Conservation (phyloP, 2,888 invertebrate species). For the Odontothrips loti region DNA sequence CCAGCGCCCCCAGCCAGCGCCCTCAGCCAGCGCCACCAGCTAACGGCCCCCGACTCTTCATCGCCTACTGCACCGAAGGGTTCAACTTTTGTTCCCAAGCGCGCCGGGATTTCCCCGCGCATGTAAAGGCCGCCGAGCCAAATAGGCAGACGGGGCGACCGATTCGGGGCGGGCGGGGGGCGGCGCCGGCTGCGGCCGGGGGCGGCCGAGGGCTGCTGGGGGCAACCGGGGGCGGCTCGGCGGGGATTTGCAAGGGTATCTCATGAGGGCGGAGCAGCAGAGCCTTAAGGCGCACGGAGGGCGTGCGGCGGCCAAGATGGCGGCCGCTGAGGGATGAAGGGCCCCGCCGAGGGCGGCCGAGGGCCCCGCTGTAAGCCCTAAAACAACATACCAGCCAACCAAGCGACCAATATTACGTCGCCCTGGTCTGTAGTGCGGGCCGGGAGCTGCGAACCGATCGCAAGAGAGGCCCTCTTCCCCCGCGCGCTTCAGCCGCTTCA, state of each 20-base stretch:
- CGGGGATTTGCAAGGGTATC: constrained; percentile 1
- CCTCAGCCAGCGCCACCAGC: too few relatives aligned
- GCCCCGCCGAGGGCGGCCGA: too few relatives aligned
- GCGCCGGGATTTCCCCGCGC: too few relatives aligned
- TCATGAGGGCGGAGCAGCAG: not conserved
- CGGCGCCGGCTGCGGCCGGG: not conserved
- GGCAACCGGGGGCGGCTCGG: not conserved
- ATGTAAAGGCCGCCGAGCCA: too few relatives aligned
- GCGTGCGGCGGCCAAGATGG: not conserved
- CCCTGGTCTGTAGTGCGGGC: not conserved
- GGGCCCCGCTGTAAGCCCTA: constrained; percentile 2
- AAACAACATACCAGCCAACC: constrained; percentile 20
- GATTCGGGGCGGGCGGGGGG: not conserved
- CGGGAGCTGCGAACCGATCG: not conserved
- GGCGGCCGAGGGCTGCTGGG: too few relatives aligned
- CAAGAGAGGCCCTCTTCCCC: not conserved
- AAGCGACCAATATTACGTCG: constrained; percentile 21
- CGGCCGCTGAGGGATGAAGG: not conserved
- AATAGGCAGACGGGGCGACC: not conserved
- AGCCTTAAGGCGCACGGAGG: too few relatives aligned
- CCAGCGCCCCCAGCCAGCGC: too few relatives aligned
- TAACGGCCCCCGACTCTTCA: too few relatives aligned
- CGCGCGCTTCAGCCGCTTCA: too few relatives aligned
- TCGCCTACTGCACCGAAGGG: too few relatives aligned
- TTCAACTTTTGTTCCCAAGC: too few relatives aligned